Conservation (phyloP, 2,888 invertebrate genomes). For the Selenia dentaria region DNA sequence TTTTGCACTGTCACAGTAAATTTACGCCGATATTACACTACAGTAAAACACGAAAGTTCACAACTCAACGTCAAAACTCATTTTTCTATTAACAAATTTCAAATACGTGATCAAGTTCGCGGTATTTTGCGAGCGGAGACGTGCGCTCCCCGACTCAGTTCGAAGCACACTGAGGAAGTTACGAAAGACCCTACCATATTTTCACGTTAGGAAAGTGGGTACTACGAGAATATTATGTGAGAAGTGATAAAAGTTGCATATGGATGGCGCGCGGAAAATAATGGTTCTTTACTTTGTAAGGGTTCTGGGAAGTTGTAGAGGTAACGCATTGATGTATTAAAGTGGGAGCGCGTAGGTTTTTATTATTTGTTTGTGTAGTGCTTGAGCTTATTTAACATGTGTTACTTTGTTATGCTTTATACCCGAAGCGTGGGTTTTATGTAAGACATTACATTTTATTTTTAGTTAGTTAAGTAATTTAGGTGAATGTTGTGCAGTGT, state of each 20-base stretch:
- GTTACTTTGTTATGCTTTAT: no score
- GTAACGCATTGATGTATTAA: constrained; percentile 19
- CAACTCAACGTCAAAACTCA: constrained; percentile 33
- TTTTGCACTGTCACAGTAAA: constrained; percentile 24
- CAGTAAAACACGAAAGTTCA: constrained; percentile 3
- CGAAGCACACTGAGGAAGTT: constrained; percentile 25
- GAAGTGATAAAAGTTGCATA: constrained; percentile 42
- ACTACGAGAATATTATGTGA: constrained; percentile 35
- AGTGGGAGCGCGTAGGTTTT: constrained; percentile 4
- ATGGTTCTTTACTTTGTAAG: constrained; percentile 17
- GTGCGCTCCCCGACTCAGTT: constrained; percentile 14
- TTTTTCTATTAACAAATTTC: constrained; percentile 11
- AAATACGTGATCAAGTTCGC: constrained; percentile 23
- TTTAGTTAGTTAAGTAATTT: no score
- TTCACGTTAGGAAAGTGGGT: constrained; percentile 17
- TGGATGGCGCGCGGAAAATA: constrained; percentile 33
- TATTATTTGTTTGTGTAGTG: constrained; percentile 12
- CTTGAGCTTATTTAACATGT: no score
- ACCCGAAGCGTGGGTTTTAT: no score
- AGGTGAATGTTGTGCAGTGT: no score
- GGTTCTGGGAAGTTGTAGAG: constrained; percentile 15
- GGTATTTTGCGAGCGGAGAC: constrained; percentile 13
- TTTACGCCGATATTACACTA: not conserved
- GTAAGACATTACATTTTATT: no score
- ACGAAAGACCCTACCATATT: constrained; percentile 8